Evolutionary conservation across 2,113 vertebrate species (phyloP).

Genomic region (Heterotis niloticus): DNA sequence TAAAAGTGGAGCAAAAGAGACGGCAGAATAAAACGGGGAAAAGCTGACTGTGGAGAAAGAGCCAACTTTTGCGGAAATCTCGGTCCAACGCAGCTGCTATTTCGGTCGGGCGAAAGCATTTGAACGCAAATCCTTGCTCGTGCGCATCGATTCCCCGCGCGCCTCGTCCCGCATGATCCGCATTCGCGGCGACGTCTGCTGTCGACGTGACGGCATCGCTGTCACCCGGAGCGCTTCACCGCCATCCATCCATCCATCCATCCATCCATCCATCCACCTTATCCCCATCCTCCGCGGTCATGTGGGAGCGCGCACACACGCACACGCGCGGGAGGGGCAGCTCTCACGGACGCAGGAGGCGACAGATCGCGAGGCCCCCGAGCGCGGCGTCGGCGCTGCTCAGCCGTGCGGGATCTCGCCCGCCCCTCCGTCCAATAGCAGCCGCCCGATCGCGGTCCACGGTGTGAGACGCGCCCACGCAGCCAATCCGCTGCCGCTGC

Average conservation of each 20-base stretch:
- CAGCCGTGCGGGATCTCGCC: no score
- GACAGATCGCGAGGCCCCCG: neutral
- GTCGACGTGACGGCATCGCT: constrained; percentile 9
- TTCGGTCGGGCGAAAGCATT: no score
- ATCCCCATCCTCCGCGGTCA: neutral
- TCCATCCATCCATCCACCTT: neutral
- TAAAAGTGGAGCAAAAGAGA: no score
- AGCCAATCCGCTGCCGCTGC: constrained; percentile 48
- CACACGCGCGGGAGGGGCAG: no score
- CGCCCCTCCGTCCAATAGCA: constrained; percentile 29
- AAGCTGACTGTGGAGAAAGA: no score
- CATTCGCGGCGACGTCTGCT: neutral
- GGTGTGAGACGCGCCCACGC: constrained; percentile 39
- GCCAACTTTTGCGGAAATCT: no score
- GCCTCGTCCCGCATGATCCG: constrained; percentile 14
- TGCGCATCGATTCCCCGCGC: neutral
- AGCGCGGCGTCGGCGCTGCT: neutral
- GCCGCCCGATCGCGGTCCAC: constrained; percentile 45
- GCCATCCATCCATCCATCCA: neutral
- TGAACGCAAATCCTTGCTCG: no score
- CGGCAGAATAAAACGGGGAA: no score
- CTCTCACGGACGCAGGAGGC: no score
- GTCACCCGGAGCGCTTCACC: constrained; percentile 2
- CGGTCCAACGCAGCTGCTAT: no score
- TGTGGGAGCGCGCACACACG: no score